Evolutionary conservation across 2,888 invertebrate genomes (phyloP), one percentile per base, ranked within the genome.

Genomic region (Philhelius pedissequus): DNA sequence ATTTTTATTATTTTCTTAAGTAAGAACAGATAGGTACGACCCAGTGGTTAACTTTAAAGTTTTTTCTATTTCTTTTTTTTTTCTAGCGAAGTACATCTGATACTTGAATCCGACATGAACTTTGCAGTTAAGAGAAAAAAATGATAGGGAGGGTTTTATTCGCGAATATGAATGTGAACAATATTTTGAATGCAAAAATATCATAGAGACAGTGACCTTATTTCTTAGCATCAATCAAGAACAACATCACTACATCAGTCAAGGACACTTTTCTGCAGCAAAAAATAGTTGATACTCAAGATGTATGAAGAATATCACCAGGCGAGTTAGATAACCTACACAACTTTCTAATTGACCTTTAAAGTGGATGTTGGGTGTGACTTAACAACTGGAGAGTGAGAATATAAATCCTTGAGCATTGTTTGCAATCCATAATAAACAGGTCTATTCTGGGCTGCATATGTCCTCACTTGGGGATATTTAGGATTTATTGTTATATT

Each of bases 61-160:
- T 11, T 30, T 22, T 30, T 35, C 22, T n/a, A 30, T 20, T 43
- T 32, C 25, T 45, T 45, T 77, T 62, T 43, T 4, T 25, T 15
- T 43, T n/a, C n/a, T 25, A 22, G 60, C 75, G 38, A 62, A 80
- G 79, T 69, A 38, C 52, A 52, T 48, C 38, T 56, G 38, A 62
- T 76, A 75, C 75, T 80, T 79, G 73, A 79, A 79, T 73, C 48
- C 58, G 32, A 25, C 22, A 66, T 66, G 73, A 73, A 79, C 73
- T 79, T 40, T 66, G 9, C 25, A 50, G 22, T 35, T 58, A 45
- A 50, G 11, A 7, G 13, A 13, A 56, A 35, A 32, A 11, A 54
- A 18, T 4, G 15, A 6, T 43, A 11, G 48, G 9, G n/a, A 7
- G 9, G 8, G 27, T 15, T 4, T 30, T 52, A 30, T n/a, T 9